These are phyloP conservation scores for Pharmacophagus antenor DNA, from an alignment of 2,888 invertebrate species.

Conservation along the genomic window DNA sequence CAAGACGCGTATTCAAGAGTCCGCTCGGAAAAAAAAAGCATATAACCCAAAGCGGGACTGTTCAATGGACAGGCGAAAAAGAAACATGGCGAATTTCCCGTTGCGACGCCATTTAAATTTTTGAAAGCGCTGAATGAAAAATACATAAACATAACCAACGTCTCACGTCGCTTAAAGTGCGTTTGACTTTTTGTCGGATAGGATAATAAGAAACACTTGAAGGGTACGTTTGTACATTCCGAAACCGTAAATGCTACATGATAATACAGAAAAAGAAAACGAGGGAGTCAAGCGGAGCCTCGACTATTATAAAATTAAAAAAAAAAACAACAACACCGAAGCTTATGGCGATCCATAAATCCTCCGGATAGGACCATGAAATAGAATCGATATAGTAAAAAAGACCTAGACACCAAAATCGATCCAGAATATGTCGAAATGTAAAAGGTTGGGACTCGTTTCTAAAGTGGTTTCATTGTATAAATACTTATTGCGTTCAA, in stretches of 20 bases:
- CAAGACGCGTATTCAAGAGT: slow-evolving; percentile 28
- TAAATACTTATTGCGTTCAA: slow-evolving; percentile 23
- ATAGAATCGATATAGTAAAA: slow-evolving; percentile 21
- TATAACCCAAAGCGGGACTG: slow-evolving; percentile 34
- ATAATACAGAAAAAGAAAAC: slow-evolving; percentile 8
- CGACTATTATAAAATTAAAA: slow-evolving; percentile 14
- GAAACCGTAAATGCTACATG: slow-evolving; percentile 8
- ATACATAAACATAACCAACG: slow-evolving; percentile 28
- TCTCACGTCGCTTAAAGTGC: slow-evolving; percentile 8
- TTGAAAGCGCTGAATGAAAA: slow-evolving; percentile 26
- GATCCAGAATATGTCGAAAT: slow-evolving; percentile 24
- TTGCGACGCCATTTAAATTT: slow-evolving; percentile 32
- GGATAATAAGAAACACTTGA: neutral
- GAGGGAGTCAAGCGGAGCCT: neutral
- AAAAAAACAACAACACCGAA: slow-evolving; percentile 1
- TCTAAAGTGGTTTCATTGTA: slow-evolving; percentile 21
- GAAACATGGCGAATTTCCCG: slow-evolving; percentile 39
- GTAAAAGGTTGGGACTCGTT: slow-evolving; percentile 17
- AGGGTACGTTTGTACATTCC: neutral
- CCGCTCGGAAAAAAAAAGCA: slow-evolving; percentile 23
- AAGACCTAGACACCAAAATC: slow-evolving; percentile 23
- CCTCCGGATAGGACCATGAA: slow-evolving; percentile 2
- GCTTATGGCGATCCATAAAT: slow-evolving; percentile 22
- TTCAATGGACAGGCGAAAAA: slow-evolving; percentile 43
- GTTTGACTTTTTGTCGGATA: slow-evolving; percentile 14